Base-by-base conservation (phyloP, 2,888 invertebrate species). In the Pheosia gnoma region DNA sequence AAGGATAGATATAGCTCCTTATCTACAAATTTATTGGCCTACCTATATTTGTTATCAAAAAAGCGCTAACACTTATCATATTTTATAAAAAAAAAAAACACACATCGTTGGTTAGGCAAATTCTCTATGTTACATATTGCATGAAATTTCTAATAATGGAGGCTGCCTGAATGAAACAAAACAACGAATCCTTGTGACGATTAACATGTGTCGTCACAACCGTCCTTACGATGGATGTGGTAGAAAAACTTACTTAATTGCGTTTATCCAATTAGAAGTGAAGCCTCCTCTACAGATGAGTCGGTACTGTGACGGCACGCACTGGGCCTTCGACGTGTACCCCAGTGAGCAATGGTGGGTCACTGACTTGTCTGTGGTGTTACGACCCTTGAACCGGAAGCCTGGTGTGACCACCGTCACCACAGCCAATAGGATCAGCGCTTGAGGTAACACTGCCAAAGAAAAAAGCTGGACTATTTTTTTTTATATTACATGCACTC, bases 241-340 rank as follows among this genome's bases (percentile, higher is more conserved):
- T 7, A 10, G 13, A 9, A 8, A 55, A 36, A 73, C 85, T 77
- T 70, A 91, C 92, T 85, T 85, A 43, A 78, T 70, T 13, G 80
- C 84, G 45, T 71, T 78, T 45, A 83, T 75, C 89, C 89, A 91
- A 57, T 81, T 74, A 8, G 65, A 76, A 2, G 83, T 71, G 6
- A 92, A 74, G 0, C 91, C 92, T 57, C 81, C 75, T 36, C 66
- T 74, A 67, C 92, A 92, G 5, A 76, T 65, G 10, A 92, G 75
- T 3, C 65, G 70, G 3, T 74, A 67, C 25, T 83, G 73, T 2
- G 77, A 70, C 43, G 77, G 79, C 2, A 72, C 57, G 60, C 92
- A 92, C 3, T 77, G 73, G 0, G 85, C 87, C 25, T 67, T 77
- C 0, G 70, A 56, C 0, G 74, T 64, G 57, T 89, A 88, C 9